A percentile compares a stretch with the other conserved stretches of the same genome.
phyloP scores from a whole-genome alignment of 2,113 vertebrate genomes.

The Mesitornis unicolor region DNA sequence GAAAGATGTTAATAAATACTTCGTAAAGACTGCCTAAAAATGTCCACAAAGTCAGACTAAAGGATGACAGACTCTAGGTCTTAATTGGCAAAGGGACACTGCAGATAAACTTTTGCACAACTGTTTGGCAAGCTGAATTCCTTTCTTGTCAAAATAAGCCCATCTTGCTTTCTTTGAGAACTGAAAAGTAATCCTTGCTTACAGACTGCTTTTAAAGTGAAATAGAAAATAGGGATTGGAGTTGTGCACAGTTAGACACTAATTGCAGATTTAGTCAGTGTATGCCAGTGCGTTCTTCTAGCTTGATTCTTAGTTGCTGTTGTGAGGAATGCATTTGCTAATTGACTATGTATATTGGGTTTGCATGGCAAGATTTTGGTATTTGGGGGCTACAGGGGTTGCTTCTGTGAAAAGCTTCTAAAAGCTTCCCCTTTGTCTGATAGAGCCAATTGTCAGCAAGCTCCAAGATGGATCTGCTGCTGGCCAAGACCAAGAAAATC shows the following conservation, averaged over 20 bases:
- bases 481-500: too few relatives aligned
- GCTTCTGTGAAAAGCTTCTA: too few relatives aligned
- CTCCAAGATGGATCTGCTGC: too few relatives aligned
- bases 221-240: neutral
- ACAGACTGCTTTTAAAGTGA: neutral
- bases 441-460: too few relatives aligned
- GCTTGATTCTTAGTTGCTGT: neutral
- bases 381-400: too few relatives aligned
- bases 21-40: neutral
- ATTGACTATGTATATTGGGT: neutral
- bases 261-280: neutral
- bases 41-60: accelerated
- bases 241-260: neutral
- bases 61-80: neutral
- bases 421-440: too few relatives aligned
- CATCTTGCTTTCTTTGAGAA: neutral
- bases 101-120: neutral
- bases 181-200: neutral
- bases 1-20: neutral
- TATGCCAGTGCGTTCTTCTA: neutral
- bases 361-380: too few relatives aligned
- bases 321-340: neutral
- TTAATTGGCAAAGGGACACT: neutral
- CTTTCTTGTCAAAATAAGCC: neutral
- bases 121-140: neutral